Conservation (phyloP, 2,797 vertebrate species). For the Gymnocypris eckloni region DNA sequence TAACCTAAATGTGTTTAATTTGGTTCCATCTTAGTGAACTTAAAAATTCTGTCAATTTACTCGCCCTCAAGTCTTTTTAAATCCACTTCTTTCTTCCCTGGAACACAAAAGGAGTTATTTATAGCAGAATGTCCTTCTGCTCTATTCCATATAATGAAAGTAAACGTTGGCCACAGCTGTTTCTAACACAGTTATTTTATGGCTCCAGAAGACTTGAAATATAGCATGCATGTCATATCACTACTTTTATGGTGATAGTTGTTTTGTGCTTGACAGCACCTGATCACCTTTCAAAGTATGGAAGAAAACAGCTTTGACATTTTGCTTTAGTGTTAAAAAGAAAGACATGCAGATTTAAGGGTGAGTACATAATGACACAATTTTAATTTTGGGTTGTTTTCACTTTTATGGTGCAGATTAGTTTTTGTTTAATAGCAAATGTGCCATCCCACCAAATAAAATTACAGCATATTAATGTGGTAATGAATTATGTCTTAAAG, state of each 20-base stretch:
- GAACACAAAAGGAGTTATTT: constrained; percentile 37
- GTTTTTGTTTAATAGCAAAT: not conserved
- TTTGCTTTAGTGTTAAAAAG: not conserved
- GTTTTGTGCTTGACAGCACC: not conserved
- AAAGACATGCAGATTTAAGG: not conserved
- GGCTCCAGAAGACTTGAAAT: constrained; percentile 3
- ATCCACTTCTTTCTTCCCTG: not conserved
- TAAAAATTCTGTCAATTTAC: constrained; percentile 31
- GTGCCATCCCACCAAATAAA: not conserved
- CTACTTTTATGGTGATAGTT: not conserved
- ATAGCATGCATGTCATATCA: not conserved
- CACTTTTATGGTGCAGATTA: not conserved
- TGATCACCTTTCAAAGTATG: not conserved
- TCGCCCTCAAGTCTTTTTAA: constrained; percentile 9
- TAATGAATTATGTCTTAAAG: not conserved
- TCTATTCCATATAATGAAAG: constrained; percentile 18
- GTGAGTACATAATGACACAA: not conserved
- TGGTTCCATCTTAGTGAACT: not conserved
- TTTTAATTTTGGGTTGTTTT: not conserved
- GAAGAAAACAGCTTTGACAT: not conserved
- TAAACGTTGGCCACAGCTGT: constrained; percentile 19
- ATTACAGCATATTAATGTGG: not conserved
- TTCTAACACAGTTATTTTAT: constrained; percentile 16
- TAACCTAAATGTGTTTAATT: constrained; percentile 3
- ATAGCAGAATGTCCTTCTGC: constrained; percentile 28